These are phyloP conservation scores for Eilema caniola DNA, from an alignment of 2,888 invertebrate species.

Conservation along the genomic window DNA sequence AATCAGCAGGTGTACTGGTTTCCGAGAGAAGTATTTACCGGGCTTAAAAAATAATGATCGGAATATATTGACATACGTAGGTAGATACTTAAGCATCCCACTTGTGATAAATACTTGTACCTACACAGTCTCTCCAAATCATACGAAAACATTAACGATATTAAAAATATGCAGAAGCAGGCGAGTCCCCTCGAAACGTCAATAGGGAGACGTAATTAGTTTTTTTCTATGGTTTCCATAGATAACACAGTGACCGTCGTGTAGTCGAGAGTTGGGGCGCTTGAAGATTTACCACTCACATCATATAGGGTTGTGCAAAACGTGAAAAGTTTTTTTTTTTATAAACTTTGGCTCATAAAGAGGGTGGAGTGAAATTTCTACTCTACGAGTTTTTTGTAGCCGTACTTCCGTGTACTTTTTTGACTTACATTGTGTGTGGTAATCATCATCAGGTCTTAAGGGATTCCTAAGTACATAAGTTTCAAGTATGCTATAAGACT, in stretches of 20 bases:
- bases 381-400: too few species aligned
- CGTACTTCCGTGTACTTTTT: too few species aligned
- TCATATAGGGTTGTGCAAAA: constrained; percentile 62
- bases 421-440: too few species aligned
- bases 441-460: too few species aligned
- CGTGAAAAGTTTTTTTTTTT: too few species aligned
- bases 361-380: too few species aligned
- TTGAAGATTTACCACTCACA: constrained; percentile 55
- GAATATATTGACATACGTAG: background rate
- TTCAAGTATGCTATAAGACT: too few species aligned
- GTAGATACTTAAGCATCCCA: background rate
- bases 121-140: constrained; percentile 15
- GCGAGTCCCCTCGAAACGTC: constrained; percentile 68
- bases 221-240: constrained; percentile 78
- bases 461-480: too few species aligned
- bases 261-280: constrained; percentile 56
- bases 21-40: too few species aligned
- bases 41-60: background rate
- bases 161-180: constrained; percentile 45
- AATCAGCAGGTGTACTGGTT: too few species aligned
- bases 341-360: too few species aligned
- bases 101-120: background rate
- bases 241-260: constrained; percentile 75
- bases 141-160: constrained; percentile 39
- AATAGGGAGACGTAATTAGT: constrained; percentile 77